A percentile compares a stretch with the other conserved stretches of the same genome.
Conservation (phyloP, 1,140 invertebrate genomes). For the Vollenhovia emeryi region DNA sequence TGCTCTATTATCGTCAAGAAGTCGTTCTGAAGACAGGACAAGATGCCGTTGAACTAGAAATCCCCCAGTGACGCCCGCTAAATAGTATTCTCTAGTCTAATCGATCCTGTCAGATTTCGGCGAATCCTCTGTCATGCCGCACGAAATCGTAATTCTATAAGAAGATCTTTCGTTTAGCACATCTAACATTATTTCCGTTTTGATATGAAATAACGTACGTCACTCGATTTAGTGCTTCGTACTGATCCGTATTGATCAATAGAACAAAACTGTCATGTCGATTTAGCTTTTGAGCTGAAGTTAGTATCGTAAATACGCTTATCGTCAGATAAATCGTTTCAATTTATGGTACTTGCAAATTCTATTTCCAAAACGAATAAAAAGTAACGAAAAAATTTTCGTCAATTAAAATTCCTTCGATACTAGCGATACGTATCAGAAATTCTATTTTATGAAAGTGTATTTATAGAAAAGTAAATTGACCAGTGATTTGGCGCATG, state of each 20-base stretch:
- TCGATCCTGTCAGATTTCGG: constrained; percentile 2
- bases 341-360: background rate
- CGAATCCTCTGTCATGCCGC: background rate
- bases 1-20: constrained; percentile 32
- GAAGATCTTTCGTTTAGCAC: background rate
- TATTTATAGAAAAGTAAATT: background rate
- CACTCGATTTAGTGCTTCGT: background rate
- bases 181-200: background rate
- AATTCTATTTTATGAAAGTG: background rate
- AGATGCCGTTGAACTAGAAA: constrained; percentile 17
- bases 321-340: too few relatives aligned
- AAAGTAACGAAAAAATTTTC: background rate
- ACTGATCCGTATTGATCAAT: background rate
- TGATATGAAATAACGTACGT: background rate
- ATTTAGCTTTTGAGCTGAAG: background rate
- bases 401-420: background rate
- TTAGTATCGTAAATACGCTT: too few relatives aligned
- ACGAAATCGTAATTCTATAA: background rate
- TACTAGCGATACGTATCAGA: background rate
- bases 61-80: background rate
- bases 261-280: background rate
- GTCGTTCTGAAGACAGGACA: background rate
- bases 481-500: background rate
- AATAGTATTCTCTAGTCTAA: constrained; percentile 5
- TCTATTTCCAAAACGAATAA: background rate